These are phyloP conservation scores for Motacilla alba DNA, from an alignment of 2,113 vertebrate genomes.

Conservation along the genomic window DNA sequence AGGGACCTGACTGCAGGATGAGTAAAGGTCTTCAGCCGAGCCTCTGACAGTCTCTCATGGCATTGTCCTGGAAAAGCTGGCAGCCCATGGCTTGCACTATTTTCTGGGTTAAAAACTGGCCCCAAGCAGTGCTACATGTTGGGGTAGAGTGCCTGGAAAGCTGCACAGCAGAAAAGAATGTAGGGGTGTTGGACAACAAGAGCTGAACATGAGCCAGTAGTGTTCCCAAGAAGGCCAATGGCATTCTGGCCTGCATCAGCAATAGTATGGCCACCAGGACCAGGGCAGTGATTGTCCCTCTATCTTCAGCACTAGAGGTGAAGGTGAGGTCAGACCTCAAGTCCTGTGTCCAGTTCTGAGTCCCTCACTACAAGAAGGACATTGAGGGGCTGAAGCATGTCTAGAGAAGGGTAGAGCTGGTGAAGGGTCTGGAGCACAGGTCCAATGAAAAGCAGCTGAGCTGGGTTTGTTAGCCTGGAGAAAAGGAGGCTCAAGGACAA, in stretches of 20 bases:
- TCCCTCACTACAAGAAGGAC: too few species aligned
- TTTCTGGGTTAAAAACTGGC: neutral
- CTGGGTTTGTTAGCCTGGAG: neutral
- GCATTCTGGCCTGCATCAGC: neutral
- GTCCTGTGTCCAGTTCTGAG: neutral
- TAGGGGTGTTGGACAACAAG: too few species aligned
- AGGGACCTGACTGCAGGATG: too few species aligned
- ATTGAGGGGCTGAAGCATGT: neutral
- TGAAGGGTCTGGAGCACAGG: neutral
- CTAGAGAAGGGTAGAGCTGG: neutral
- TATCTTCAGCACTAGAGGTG: neutral
- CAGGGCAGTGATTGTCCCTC: neutral
- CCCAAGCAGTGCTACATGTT: too few species aligned
- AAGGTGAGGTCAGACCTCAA: neutral
- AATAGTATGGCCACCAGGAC: neutral
- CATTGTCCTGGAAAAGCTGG: neutral
- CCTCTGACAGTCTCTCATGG: neutral
- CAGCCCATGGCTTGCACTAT: neutral
- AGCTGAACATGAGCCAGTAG: neutral
- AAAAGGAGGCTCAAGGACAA: neutral
- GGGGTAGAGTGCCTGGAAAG: neutral
- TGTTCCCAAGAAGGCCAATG: neutral
- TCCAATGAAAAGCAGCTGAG: neutral
- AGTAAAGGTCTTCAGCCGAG: neutral
- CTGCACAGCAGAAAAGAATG: fast-evolving